Conservation (phyloP, 2,888 invertebrate genomes). For the Hipparchia sbordonii region DNA sequence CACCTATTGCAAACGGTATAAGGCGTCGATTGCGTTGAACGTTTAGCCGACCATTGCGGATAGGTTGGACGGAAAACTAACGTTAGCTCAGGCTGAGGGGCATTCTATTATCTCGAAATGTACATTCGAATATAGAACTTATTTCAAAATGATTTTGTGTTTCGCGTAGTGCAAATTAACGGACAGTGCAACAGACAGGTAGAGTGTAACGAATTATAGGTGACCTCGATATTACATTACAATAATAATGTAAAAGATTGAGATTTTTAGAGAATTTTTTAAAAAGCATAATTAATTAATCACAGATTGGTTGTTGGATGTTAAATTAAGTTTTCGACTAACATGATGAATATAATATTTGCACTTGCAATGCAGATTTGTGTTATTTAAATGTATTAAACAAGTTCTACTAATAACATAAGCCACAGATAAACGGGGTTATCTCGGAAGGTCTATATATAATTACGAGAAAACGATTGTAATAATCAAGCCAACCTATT, state of each 20-base stretch:
- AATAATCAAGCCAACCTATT: slow-evolving; percentile 1
- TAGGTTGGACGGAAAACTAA: slow-evolving; percentile 63
- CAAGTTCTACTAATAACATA: background rate
- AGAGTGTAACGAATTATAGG: slow-evolving; percentile 60
- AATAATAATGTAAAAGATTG: background rate
- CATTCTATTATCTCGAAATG: slow-evolving; percentile 49
- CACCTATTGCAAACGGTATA: slow-evolving; percentile 45
- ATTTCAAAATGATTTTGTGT: slow-evolving; percentile 42
- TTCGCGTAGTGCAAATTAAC: slow-evolving; percentile 21
- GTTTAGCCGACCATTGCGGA: slow-evolving; percentile 50
- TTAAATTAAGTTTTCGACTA: background rate
- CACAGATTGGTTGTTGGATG: background rate
- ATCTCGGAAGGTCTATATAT: background rate
- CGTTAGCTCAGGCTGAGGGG: slow-evolving; percentile 48
- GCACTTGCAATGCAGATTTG: background rate
- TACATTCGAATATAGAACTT: slow-evolving; percentile 57
- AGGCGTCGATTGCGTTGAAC: slow-evolving; percentile 50
- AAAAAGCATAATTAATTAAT: background rate
- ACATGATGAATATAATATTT: background rate
- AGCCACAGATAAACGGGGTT: slow-evolving; percentile 6
- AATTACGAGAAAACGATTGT: background rate
- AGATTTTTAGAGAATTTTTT: background rate
- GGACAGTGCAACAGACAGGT: slow-evolving; percentile 39
- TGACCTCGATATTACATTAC: slow-evolving; percentile 58
- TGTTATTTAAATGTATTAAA: background rate